Evolutionary conservation across 2,113 vertebrate genomes (phyloP).

Genomic region (Mastomys coucha): DNA sequence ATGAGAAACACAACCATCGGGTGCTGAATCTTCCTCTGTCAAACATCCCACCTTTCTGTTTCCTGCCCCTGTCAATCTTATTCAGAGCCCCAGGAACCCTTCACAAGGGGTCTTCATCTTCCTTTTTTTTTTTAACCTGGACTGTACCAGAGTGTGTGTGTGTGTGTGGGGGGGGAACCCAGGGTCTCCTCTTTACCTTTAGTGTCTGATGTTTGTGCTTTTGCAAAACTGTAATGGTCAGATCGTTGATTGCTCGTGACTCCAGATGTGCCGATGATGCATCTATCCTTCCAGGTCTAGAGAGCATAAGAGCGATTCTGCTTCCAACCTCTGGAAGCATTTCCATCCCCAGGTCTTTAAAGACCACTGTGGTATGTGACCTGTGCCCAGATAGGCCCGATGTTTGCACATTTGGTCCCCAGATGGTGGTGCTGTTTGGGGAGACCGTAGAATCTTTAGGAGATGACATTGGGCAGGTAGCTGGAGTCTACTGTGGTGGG

Average conservation of each 20-base stretch:
- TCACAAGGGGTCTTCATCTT: neutral
- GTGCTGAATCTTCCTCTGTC: neutral
- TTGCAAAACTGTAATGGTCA: neutral
- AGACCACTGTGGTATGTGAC: neutral
- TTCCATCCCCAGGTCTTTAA: neutral
- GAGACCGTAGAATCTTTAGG: neutral
- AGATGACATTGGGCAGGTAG: too few relatives aligned
- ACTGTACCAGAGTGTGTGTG: too few relatives aligned
- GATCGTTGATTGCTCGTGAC: fast-evolving
- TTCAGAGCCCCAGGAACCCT: fast-evolving
- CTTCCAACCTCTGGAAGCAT: too few relatives aligned
- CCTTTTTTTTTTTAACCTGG: neutral
- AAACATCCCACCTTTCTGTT: fast-evolving
- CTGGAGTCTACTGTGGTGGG: neutral
- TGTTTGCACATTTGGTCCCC: neutral
- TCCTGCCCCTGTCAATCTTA: neutral
- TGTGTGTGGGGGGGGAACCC: neutral
- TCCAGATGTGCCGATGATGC: neutral
- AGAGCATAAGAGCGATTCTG: neutral
- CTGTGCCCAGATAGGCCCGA: neutral
- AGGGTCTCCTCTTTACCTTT: neutral
- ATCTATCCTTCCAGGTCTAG: neutral
- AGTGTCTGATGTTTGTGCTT: fast-evolving
- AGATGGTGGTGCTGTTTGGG: neutral
- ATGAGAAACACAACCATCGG: neutral